These are phyloP conservation scores for Percopsis omiscomaycus DNA, from an alignment of 2,797 vertebrate species.

Conservation along the genomic window DNA sequence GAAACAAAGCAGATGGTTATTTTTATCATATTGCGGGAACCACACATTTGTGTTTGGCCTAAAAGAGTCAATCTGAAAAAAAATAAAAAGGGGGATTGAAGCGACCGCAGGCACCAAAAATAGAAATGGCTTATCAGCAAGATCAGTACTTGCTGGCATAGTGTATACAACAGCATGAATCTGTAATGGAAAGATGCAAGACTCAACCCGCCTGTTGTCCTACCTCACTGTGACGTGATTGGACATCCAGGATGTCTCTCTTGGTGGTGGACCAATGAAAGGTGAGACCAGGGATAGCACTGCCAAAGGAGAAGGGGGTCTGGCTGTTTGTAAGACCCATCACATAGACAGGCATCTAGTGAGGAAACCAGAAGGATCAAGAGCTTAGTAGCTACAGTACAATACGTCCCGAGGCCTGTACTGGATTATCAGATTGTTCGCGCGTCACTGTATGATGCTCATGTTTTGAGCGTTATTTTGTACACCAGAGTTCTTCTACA, in stretches of 20 bases:
- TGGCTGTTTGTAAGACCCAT: slow-evolving; percentile 90
- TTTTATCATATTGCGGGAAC: slow-evolving; percentile 35
- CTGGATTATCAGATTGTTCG: neutral
- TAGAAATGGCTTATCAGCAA: slow-evolving; percentile 24
- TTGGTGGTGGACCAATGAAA: slow-evolving; percentile 97
- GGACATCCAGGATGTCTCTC: slow-evolving; percentile 88
- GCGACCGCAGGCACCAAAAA: slow-evolving; percentile 35
- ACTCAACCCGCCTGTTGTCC: neutral
- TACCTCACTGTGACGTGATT: slow-evolving; percentile 89
- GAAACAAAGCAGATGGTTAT: slow-evolving; percentile 23
- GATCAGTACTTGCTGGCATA: slow-evolving; percentile 25
- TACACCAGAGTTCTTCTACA: neutral
- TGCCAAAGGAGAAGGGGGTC: slow-evolving; percentile 93
- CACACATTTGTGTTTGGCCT: slow-evolving; percentile 30
- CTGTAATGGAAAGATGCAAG: neutral
- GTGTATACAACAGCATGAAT: neutral
- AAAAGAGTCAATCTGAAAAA: slow-evolving; percentile 43
- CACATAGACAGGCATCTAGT: slow-evolving; percentile 93
- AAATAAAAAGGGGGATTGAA: slow-evolving; percentile 24
- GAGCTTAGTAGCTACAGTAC: neutral
- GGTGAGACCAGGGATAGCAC: slow-evolving; percentile 82
- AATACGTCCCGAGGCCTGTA: neutral
- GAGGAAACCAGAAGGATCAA: slow-evolving; percentile 9
- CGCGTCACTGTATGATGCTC: neutral
- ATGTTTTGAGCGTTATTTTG: neutral